Evolutionary conservation across 1,140 invertebrate species (phyloP), one percentile per base, ranked within the genome.

Genomic region (Aricia agestis): DNA sequence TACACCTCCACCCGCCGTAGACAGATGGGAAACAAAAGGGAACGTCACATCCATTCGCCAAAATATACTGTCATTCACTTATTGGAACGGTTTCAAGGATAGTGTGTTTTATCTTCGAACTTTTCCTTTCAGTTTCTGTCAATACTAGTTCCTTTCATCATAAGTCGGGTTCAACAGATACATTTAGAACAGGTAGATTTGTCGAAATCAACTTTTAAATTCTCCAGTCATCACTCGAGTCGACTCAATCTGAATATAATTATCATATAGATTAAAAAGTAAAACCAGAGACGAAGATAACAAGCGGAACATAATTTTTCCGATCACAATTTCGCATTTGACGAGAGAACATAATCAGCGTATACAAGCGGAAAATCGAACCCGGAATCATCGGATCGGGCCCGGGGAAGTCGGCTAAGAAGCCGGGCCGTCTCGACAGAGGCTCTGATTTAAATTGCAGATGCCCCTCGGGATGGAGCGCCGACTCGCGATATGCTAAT

Each of bases 401-500:
- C 81, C 87, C 85, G 86, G 80, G 80, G 84, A 25, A 88, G 85
- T 86, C 79, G 80, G 83, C 83, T 83, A 83, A 88, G 87, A 86
- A 85, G 82, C 73, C 82, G 81, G 80, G 80, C 82, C 81, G 82
- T 81, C 84, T 80, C 85, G 77, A 78, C 78, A 83, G 82, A 88
- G 82, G 80, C 81, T 78, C 85, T 87, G 86, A 91, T 89, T 89
- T 91, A 87, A 89, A 91, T 89, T 89, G 87, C 86, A 89, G 86
- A 89, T 91, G 81, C 74, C 84, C 78, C 81, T 77, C 76, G 82
- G 80, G 79, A 75, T 81, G 79, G 84, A 83, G 79, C 84, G 84
- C 81, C 85, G 86, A 87, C 85, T 83, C 85, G 85, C 86, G 89
- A 87, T 87, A 91, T 91, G 87, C 87, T 91, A 91, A 91, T 91